Base-by-base conservation (phyloP, 2,888 invertebrate genomes). In the Hyalella azteca region DNA sequence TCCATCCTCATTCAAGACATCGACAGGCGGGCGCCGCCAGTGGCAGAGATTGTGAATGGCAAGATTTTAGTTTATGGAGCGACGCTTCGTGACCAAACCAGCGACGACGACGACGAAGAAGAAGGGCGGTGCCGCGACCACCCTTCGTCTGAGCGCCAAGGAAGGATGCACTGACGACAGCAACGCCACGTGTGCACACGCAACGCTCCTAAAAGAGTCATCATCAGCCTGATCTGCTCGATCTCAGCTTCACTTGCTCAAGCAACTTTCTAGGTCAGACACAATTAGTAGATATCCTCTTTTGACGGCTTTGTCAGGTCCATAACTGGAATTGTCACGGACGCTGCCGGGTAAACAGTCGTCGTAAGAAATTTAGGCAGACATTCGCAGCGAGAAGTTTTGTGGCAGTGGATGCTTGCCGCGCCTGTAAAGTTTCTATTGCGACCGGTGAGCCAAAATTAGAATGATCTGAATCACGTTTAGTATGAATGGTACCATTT, bases 251-350 rank as follows among this genome's bases (percentile, higher is more conserved):
- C 32, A 32, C 29, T 59, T 22, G 59, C 59, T 59, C 26, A 59
- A 59, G 59, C 59, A 59, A 59, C 59, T 59, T 59, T 59, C 59
- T 59, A 59, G 59, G 59, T 59, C 59, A 49, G n/a, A 49, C 49
- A 49, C 49, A 49, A 13, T 22, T 22, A 59, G 59, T 59, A 32
- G 32, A 59, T 29, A 59, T 26, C 22, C 32, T 59, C 54, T 54
- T n/a, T 54, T 54, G 26, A 22, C 54, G n/a, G n/a, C 54, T 49
- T 49, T 49, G 15, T 15, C 19, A 7, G 49, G 22, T 4, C 22
- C 4, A 49, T 49, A n/a, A n/a, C n/a, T n/a, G n/a, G n/a, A n/a
- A n/a, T n/a, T n/a, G n/a, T n/a, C n/a, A n/a, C n/a, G n/a, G n/a
- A n/a, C n/a, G n/a, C n/a, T n/a, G n/a, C n/a, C n/a, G n/a, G n/a